These are phyloP conservation scores for Himalopsyche japonica DNA, from an alignment of 2,888 invertebrate genomes.

Conservation along the genomic window DNA sequence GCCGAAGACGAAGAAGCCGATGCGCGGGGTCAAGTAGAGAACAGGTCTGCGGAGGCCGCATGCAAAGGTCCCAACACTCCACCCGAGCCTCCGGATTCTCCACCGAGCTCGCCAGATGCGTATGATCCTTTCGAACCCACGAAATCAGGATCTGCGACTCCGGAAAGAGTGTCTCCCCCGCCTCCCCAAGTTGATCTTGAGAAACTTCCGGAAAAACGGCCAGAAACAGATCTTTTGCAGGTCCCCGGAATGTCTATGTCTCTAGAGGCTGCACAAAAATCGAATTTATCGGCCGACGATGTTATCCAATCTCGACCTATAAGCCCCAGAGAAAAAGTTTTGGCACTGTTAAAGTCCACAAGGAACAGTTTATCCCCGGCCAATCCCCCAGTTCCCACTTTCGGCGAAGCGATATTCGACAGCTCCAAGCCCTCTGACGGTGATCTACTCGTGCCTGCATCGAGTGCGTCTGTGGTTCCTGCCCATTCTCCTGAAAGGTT, in stretches of 20 bases:
- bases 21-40: conserved; percentile 43
- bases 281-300: conserved; percentile 56
- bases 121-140: conserved; percentile 93
- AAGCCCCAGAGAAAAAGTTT: conserved; percentile 63
- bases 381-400: conserved; percentile 39
- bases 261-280: conserved; percentile 57
- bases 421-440: conserved; percentile 39
- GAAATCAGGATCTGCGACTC: conserved; percentile 73
- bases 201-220: conserved; percentile 30
- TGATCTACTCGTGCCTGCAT: conserved; percentile 43
- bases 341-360: conserved; percentile 62
- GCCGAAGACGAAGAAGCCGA: conserved; percentile 42
- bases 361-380: conserved; percentile 52
- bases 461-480: conserved; percentile 45
- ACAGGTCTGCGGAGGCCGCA: conserved; percentile 43
- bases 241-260: conserved; percentile 46
- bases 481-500: conserved; percentile 52
- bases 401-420: conserved; percentile 40
- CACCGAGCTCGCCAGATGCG: conserved; percentile 76
- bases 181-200: conserved; percentile 39
- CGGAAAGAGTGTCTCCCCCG: conserved; percentile 48
- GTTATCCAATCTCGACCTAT: conserved; percentile 55
- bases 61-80: conserved; percentile 75
- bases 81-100: conserved; percentile 68
- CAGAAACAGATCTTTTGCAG: conserved; percentile 42